These are phyloP conservation scores for Heliconius melpomene DNA, from an alignment of 1,140 invertebrate genomes.

Conservation along the genomic window DNA sequence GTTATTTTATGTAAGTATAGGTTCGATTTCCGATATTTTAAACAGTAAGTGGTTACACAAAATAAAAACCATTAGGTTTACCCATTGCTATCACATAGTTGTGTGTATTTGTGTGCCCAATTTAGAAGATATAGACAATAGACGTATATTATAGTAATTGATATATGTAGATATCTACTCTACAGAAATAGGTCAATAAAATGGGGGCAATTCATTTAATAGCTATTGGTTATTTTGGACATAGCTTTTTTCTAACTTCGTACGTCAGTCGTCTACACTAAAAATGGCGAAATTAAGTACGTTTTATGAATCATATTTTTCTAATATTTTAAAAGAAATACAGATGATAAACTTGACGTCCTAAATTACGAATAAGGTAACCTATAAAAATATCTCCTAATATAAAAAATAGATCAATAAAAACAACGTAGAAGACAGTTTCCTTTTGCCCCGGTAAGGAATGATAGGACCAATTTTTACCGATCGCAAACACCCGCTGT, in stretches of 20 bases:
- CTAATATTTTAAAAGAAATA: slow-evolving; percentile 5
- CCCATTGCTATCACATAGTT: slow-evolving; percentile 77
- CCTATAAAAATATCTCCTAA: slow-evolving; percentile 40
- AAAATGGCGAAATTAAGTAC: slow-evolving; percentile 15
- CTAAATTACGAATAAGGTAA: slow-evolving; percentile 6
- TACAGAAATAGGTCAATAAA: slow-evolving; percentile 27
- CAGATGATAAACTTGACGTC: slow-evolving; percentile 6
- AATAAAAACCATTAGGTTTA: slow-evolving; percentile 71
- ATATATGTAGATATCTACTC: slow-evolving; percentile 35
- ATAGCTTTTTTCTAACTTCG: slow-evolving; percentile 5
- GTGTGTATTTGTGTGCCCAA: slow-evolving; percentile 73
- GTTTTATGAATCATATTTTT: slow-evolving; percentile 5
- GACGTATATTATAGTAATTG: slow-evolving; percentile 30
- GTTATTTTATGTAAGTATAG: slow-evolving; percentile 56
- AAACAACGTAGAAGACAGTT: slow-evolving; percentile 44
- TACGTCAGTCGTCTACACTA: slow-evolving; percentile 5
- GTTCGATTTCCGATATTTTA: slow-evolving; percentile 62
- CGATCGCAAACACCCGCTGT: slow-evolving; percentile 65
- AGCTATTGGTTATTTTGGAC: slow-evolving; percentile 26
- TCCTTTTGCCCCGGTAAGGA: slow-evolving; percentile 74
- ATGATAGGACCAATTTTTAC: slow-evolving; percentile 81
- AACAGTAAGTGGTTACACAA: slow-evolving; percentile 59
- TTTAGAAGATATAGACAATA: slow-evolving; percentile 46
- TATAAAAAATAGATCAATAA: slow-evolving; percentile 69
- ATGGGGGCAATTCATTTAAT: slow-evolving; percentile 33